Base-by-base conservation (phyloP, 2,113 vertebrate species). In the Oceanites oceanicus region DNA sequence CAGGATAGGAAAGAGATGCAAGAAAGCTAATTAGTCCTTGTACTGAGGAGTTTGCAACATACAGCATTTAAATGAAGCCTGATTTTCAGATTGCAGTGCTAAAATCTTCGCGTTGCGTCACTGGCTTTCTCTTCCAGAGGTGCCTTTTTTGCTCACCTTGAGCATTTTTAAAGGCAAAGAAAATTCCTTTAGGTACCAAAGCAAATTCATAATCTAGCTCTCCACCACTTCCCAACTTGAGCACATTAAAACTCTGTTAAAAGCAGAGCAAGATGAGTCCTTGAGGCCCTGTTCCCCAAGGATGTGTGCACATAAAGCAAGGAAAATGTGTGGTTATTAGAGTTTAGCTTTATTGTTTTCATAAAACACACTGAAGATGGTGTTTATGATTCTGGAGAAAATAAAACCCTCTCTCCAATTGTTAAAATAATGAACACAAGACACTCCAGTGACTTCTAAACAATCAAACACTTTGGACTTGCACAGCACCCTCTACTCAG, bases 271-370 rank as follows among this genome's bases (percentile, higher is more conserved):
- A 85, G 94, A 96, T 53, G 88, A 96, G 87, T 96, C 97, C 96
- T 97, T 94, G 93, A 97, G 92, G 96, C 90, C 82, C 72, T 4
- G 52, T 55, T 97, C 97, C 94, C 97, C 88, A 95, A 93, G 96
- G 96, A 96, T 83, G 73, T 8, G 29, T 88, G 82, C 87, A 96
- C 95, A 96, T 95, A 97, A 96, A 96, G 91, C 91, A 95, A 93
- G 91, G 94, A 97, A 96, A 97, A 97, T 95, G 87, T 96, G 95
- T 96, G 93, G 93, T 97, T 97, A 97, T 97, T 97, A 97, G 93
- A 94, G 90, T 97, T 97, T 97, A 96, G 94, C 91, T 97, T 96
- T 96, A 96, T 96, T 97, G 96, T 97, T 96, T 97, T 95, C 94
- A 97, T 95, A 97, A 97, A 97, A 92, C 96, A 97, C 96, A 96